Evolutionary conservation across 2,797 vertebrate genomes (phyloP), one percentile per base, ranked within the genome.

Genomic region (Otolemur crassicaudatus): DNA sequence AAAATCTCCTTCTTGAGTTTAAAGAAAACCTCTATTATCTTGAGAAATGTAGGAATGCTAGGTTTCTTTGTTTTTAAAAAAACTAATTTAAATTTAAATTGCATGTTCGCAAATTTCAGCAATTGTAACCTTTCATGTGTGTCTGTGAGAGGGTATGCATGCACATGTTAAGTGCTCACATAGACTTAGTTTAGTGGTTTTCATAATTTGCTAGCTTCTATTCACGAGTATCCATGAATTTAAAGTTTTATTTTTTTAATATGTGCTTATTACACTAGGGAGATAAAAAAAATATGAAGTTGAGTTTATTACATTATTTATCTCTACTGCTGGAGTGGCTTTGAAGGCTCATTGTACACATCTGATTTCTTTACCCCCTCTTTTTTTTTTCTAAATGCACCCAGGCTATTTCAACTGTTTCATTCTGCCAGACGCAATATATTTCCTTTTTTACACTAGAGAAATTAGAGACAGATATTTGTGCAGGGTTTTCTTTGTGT

Each of bases 261-360:
- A 98, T 98, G 97, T 98, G 87, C 92, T 95, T 98, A 97, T 98
- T 98, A 93, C 97, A 29, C 98, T 96, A 84, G 98, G 97, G 98
- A 98, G 92, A 85, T 96, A 89, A 84, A 95, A 93, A 97, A 96
- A 98, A 98, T 98, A 98, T 91, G 97, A 98, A 98, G 84, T 97
- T 76, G 97, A 96, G 95, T 96, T 98, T 98, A 98, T 98, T 98
- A 98, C 98, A 98, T 99, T 98, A 98, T 98, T 99, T 99, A 98
- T 98, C 98, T 90, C 63, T 98, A 75, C 96, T 98, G 96, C 97
- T 97, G 96, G 98, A 98, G 96, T 98, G 98, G 98, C 98, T 99
- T 99, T 98, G 99, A 99, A 99, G 98, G 98, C 99, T 99, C 98
- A 98, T 98, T 99, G 98, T 98, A 98, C 98, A 94, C 98, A 97